Percentiles rank a stretch among this genome's conserved stretches.
phyloP scores from a whole-genome alignment of 2,797 vertebrate genomes.

The Tokudaia muenninki region DNA sequence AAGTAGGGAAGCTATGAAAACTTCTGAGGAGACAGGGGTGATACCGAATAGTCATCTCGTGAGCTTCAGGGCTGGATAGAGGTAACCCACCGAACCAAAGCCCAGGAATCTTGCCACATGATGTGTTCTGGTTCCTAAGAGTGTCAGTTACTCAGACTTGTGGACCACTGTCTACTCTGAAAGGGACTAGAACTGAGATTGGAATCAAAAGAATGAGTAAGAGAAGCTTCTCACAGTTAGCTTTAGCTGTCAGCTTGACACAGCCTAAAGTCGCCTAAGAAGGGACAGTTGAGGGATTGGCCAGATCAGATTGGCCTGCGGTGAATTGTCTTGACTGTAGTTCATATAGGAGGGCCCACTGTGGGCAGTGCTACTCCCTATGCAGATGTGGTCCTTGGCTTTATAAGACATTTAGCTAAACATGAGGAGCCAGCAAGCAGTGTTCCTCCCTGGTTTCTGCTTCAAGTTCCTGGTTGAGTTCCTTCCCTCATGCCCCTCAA shows the following conservation, averaged over 20 bases:
- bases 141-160: constrained; percentile 32
- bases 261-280: neutral
- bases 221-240: neutral
- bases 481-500: neutral
- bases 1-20: constrained; percentile 46
- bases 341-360: neutral
- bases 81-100: neutral
- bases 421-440: neutral
- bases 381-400: neutral
- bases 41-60: neutral
- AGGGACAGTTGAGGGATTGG: neutral
- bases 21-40: neutral
- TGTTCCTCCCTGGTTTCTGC: neutral
- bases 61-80: neutral
- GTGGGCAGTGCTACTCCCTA: neutral
- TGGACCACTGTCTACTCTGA: neutral
- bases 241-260: neutral
- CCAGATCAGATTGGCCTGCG: neutral
- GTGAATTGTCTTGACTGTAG: neutral
- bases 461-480: neutral
- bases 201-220: neutral
- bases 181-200: constrained; percentile 18
- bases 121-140: neutral
- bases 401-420: neutral
- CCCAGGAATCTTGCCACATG: neutral